Evolutionary conservation across 2,113 vertebrate species (phyloP).

Genomic region (Amazona vittata): DNA sequence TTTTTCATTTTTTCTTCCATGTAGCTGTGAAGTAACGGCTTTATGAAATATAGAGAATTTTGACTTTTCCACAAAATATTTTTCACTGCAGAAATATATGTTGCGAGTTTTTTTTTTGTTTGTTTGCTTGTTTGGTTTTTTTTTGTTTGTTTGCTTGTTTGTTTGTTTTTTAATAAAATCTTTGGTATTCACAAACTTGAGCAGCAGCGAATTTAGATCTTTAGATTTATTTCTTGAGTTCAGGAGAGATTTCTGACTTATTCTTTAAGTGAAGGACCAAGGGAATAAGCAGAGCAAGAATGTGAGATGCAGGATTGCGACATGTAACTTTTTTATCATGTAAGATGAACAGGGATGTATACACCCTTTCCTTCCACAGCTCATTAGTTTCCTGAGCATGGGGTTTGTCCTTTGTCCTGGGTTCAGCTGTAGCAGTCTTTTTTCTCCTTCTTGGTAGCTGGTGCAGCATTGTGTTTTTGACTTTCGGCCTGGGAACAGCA

Average conservation of each 20-base stretch:
- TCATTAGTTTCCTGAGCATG: not conserved
- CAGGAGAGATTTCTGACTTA: not conserved
- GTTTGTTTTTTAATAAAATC: not conserved
- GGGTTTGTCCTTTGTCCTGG: not conserved
- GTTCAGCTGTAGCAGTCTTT: no score
- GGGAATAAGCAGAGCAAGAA: not conserved
- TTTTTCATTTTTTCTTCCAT: not conserved
- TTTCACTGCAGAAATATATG: not conserved
- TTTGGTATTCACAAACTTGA: not conserved
- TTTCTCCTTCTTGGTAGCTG: no score
- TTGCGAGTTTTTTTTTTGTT: no score
- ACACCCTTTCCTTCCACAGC: not conserved
- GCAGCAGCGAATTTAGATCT: not conserved
- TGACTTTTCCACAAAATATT: not conserved
- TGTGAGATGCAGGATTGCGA: not conserved
- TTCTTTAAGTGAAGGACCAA: not conserved
- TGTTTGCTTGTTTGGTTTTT: no score
- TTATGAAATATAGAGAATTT: not conserved
- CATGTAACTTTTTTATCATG: not conserved
- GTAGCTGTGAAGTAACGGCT: not conserved
- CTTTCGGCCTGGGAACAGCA: no score
- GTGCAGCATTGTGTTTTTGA: no score
- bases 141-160: no score
- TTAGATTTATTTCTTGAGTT: not conserved
- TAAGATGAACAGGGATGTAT: not conserved